These are phyloP conservation scores for Drosophila vallismaia DNA, from an alignment of 2,888 invertebrate genomes.

Conservation along the genomic window DNA sequence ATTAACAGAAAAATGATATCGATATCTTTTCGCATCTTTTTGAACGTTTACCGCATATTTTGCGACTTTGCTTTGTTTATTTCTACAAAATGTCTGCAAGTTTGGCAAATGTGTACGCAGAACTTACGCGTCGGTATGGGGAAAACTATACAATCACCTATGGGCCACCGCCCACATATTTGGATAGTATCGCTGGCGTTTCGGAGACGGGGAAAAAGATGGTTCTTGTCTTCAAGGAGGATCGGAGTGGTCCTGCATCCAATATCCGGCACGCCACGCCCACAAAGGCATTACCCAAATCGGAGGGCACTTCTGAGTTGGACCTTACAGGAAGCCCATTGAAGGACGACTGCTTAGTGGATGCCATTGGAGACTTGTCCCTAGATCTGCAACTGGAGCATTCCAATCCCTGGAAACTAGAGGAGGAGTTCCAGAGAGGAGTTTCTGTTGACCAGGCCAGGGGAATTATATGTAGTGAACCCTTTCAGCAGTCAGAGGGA, in stretches of 20 bases:
- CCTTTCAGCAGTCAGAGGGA: slow-evolving; percentile 66
- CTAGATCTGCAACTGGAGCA: slow-evolving; percentile 63
- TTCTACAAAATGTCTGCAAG: slow-evolving; percentile 63
- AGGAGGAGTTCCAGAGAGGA: slow-evolving; percentile 81
- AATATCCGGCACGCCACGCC: slow-evolving; percentile 36
- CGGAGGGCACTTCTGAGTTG: slow-evolving; percentile 48
- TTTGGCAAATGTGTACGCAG: slow-evolving; percentile 81
- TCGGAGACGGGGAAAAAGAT: slow-evolving; percentile 65
- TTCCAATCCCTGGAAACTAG: slow-evolving; percentile 74
- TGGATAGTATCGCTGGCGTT: slow-evolving; percentile 63
- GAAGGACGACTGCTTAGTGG: slow-evolving; percentile 81
- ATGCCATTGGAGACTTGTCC: slow-evolving; percentile 77
- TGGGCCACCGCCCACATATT: slow-evolving; percentile 68
- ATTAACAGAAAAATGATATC: too few species aligned
- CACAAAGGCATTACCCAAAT: slow-evolving; percentile 19
- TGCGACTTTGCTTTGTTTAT: neutral
- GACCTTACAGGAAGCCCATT: slow-evolving; percentile 83
- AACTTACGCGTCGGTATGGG: slow-evolving; percentile 68
- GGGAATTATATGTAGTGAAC: slow-evolving; percentile 68
- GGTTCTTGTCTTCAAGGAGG: slow-evolving; percentile 70
- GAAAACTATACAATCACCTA: slow-evolving; percentile 70
- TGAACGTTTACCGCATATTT: slow-evolving; percentile 12
- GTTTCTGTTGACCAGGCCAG: slow-evolving; percentile 70
- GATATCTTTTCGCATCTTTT: neutral
- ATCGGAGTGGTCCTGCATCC: slow-evolving; percentile 35